Conservation (phyloP, 2,797 vertebrate species). For the Crenuchus spilurus region DNA sequence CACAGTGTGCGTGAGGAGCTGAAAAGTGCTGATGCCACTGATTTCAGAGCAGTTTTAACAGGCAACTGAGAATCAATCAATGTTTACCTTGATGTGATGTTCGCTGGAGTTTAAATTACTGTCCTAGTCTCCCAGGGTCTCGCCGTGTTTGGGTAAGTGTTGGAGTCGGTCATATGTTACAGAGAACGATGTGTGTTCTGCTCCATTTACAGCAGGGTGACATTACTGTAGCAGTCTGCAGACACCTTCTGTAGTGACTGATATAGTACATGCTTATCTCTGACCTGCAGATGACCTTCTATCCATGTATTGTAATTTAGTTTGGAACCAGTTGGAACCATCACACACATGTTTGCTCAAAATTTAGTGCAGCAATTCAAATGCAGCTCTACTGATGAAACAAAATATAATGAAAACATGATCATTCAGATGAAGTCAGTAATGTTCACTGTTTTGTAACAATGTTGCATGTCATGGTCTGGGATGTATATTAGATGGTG, state of each 20-base stretch:
- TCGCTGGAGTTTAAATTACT: constrained; percentile 21
- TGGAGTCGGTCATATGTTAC: constrained; percentile 33
- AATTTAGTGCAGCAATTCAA: no score
- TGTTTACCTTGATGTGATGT: constrained; percentile 64
- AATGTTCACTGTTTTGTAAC: no score
- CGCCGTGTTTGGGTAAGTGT: constrained; percentile 35
- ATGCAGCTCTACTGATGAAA: no score
- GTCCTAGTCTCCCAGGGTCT: constrained; percentile 18
- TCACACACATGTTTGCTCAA: no score
- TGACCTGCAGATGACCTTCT: constrained; percentile 18
- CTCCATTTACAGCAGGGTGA: constrained; percentile 26
- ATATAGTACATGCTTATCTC: neutral
- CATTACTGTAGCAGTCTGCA: constrained; percentile 1
- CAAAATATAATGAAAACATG: no score
- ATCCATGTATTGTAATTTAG: constrained; percentile 9
- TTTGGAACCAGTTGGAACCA: constrained; percentile 3
- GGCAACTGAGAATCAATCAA: constrained; percentile 63
- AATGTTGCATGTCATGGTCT: no score
- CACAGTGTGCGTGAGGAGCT: constrained; percentile 35
- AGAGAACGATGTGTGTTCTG: constrained; percentile 28
- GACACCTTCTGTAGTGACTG: constrained; percentile 19
- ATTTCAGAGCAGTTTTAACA: constrained; percentile 39
- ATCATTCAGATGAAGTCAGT: no score
- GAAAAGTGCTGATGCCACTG: constrained; percentile 60
- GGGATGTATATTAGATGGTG: no score